These are phyloP conservation scores for Sterna hirundo DNA, from an alignment of 2,113 vertebrate genomes.

Conservation along the genomic window DNA sequence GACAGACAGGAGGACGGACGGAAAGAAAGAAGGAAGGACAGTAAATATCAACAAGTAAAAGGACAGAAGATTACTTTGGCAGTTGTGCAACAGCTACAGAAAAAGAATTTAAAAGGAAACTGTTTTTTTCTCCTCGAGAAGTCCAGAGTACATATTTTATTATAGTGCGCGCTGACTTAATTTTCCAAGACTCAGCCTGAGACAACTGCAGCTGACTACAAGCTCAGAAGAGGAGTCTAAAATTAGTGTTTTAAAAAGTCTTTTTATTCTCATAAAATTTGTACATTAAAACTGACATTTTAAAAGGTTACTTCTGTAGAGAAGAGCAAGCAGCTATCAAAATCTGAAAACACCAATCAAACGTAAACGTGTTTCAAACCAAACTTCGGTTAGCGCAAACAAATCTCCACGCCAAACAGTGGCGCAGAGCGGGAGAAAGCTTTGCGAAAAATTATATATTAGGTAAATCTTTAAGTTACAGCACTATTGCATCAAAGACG, in stretches of 20 bases:
- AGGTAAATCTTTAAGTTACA: slow-evolving; percentile 6
- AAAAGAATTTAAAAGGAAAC: slow-evolving; percentile 38
- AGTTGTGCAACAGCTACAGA: slow-evolving; percentile 28
- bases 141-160: slow-evolving; percentile 55
- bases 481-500: background rate
- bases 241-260: slow-evolving; percentile 59
- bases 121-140: slow-evolving; percentile 3
- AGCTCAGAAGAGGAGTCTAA: slow-evolving; percentile 60
- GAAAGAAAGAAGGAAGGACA: slow-evolving; percentile 23
- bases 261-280: slow-evolving; percentile 73
- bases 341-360: slow-evolving; percentile 58
- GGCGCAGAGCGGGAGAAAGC: rapidly evolving
- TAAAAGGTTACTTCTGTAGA: slow-evolving; percentile 66
- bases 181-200: slow-evolving; percentile 58
- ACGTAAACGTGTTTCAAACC: slow-evolving; percentile 32
- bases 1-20: background rate
- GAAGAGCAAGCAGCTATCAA: slow-evolving; percentile 50
- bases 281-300: slow-evolving; percentile 73
- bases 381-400: background rate
- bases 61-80: slow-evolving; percentile 32
- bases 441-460: background rate
- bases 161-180: slow-evolving; percentile 48
- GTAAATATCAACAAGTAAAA: slow-evolving; percentile 58
- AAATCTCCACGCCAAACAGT: background rate
- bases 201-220: slow-evolving; percentile 65